Base-by-base conservation (phyloP, 2,888 invertebrate species). In the Rhagophthalmus giganteus region DNA sequence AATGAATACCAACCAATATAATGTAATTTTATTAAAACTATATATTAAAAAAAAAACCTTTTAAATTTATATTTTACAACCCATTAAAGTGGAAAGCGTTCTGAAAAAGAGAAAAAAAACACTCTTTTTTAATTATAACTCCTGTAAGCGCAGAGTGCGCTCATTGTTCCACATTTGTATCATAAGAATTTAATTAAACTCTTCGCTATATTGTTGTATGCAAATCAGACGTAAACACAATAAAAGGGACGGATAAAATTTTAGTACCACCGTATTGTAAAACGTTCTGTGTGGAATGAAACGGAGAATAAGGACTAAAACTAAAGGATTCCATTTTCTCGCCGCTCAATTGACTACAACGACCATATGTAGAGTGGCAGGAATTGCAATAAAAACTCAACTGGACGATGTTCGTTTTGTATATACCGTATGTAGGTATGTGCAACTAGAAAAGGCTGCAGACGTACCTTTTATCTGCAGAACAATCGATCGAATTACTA, bases 121-220 rank as follows among this genome's bases (percentile, higher is more conserved):
- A 13, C 35, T 41, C 25, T 37, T 46, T 51, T 52, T 47, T 46
- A 52, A 52, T 52, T 52, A 47, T 41, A 41, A 31, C 37, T 52
- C 35, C 30, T 40, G 37, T 30, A 46, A 46, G 32, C 39, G 32
- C 32, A 42, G 26, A 35, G 26, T 39, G 14, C 41, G 41, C 41
- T 54, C 59, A 51, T 54, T 56, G 59, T 57, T 57, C 59, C 58
- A 58, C 55, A 58, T 58, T 55, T 55, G 58, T 57, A 57, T 54
- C 60, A 55, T 60, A 60, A 60, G 60, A 61, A 59, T 61, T 61
- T 61, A 61, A 61, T 61, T 61, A 61, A 61, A 61, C 50, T 52
- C 50, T 42, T 46, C 48, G 44, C 30, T 49, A 47, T 39, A 46
- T 44, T 39, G 53, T 39, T 46, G 50, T 45, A 58, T 60, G 60